phyloP scores from a whole-genome alignment of 2,113 vertebrate species.

The Alosa alosa region DNA sequence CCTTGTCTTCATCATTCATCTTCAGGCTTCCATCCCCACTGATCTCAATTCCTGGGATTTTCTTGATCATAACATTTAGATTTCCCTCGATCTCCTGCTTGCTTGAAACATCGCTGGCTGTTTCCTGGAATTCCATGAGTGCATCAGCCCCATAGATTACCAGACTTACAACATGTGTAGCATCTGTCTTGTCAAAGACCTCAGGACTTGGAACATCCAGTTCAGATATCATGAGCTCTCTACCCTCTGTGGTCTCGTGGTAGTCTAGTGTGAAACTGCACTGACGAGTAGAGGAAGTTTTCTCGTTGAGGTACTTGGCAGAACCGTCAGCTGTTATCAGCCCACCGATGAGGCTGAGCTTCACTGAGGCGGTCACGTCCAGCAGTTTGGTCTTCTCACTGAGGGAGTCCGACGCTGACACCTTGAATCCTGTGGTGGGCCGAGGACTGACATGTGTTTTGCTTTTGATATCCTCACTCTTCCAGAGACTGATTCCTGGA shows the following conservation, averaged over 20 bases:
- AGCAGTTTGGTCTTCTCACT: no score
- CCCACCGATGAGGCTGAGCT: slow-evolving; percentile 55
- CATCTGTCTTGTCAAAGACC: no score
- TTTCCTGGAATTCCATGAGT: no score
- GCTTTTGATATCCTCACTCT: no score
- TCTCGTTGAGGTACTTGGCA: slow-evolving; percentile 55
- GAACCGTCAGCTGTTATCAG: slow-evolving; percentile 54
- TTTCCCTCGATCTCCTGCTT: slow-evolving; percentile 46
- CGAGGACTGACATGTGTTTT: no score
- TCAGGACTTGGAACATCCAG: slow-evolving; percentile 36
- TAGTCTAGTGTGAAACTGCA: slow-evolving; percentile 58
- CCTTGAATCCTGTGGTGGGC: no score
- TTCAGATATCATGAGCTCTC: slow-evolving; percentile 53
- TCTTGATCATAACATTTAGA: slow-evolving; percentile 46
- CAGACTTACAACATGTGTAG: no score
- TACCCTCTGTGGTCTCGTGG: slow-evolving; percentile 48
- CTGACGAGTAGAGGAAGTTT: slow-evolving; percentile 44
- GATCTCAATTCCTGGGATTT: slow-evolving; percentile 16
- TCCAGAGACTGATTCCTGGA: no score
- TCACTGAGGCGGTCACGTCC: slow-evolving; percentile 21
- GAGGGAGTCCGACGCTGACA: no score
- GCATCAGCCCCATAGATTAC: no score
- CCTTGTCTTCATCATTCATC: no score
- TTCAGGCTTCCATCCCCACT: no score
- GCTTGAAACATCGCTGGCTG: slow-evolving; percentile 31